These are phyloP conservation scores for Pempheris klunzingeri DNA, from an alignment of 2,797 vertebrate genomes.

Conservation along the genomic window DNA sequence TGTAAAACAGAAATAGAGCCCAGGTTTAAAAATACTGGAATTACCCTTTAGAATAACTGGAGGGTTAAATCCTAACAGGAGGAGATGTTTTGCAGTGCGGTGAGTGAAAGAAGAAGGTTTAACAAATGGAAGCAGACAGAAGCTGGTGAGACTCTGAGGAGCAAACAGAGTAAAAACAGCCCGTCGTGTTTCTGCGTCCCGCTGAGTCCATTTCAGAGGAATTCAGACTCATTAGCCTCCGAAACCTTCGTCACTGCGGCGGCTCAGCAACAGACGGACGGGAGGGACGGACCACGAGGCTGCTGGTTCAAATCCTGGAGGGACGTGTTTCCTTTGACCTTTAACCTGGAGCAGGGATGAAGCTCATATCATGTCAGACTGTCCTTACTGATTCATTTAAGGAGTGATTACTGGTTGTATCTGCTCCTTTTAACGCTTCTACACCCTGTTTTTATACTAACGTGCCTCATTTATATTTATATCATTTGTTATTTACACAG, in stretches of 20 bases:
- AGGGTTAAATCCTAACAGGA: background rate
- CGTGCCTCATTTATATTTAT: too few relatives aligned
- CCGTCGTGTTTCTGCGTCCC: constrained; percentile 34
- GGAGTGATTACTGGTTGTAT: too few relatives aligned
- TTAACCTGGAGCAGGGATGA: too few relatives aligned
- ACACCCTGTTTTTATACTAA: too few relatives aligned
- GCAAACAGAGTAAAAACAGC: constrained; percentile 43
- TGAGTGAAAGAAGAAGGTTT: background rate
- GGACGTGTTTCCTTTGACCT: too few relatives aligned
- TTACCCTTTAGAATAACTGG: background rate
- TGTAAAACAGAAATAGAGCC: too few relatives aligned
- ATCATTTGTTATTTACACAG: too few relatives aligned
- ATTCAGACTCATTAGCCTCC: constrained; percentile 62
- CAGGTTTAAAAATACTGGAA: too few relatives aligned
- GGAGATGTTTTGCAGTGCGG: background rate
- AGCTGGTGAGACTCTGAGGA: constrained; percentile 4
- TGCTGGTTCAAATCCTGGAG: constrained; percentile 31
- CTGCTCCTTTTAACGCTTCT: too few relatives aligned
- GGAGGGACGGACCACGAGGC: constrained; percentile 24
- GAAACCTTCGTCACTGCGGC: constrained; percentile 49
- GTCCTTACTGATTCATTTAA: too few relatives aligned
- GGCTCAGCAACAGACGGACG: constrained; percentile 37
- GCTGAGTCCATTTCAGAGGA: constrained; percentile 61
- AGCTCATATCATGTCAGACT: too few relatives aligned
- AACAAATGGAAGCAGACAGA: background rate